Evolutionary conservation across 2,888 invertebrate genomes (phyloP).

Genomic region (Falcaria lacertinaria): DNA sequence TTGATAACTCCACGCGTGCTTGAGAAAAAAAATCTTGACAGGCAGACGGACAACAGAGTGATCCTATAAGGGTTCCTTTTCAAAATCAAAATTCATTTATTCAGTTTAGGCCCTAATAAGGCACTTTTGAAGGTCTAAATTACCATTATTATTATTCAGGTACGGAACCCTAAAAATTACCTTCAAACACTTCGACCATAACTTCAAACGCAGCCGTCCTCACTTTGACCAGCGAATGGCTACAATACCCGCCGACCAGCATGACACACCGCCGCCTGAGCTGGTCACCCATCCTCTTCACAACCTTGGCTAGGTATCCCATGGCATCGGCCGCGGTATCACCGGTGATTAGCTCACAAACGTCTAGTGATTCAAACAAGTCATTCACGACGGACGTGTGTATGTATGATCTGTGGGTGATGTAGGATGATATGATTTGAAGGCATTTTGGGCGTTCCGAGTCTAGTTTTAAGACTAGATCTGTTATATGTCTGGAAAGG

Average conservation of each 20-base stretch:
- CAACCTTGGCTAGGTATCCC: slow-evolving; percentile 13
- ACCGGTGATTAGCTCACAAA: slow-evolving; percentile 14
- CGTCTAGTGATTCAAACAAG: slow-evolving; percentile 26
- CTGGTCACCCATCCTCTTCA: slow-evolving; percentile 19
- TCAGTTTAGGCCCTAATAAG: no score
- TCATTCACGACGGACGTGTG: slow-evolving; percentile 13
- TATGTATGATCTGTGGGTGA: slow-evolving; percentile 13
- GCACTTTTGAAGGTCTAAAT: no score
- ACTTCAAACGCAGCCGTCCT: slow-evolving; percentile 27
- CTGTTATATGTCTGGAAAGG: slow-evolving; percentile 27
- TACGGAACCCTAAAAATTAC: slow-evolving; percentile 17
- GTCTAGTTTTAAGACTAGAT: slow-evolving; percentile 27
- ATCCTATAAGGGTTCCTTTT: no score
- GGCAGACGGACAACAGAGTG: no score
- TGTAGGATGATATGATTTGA: slow-evolving; percentile 34
- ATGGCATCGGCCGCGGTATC: slow-evolving; percentile 18
- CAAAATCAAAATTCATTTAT: no score
- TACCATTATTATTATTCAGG: no score
- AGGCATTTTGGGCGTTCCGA: slow-evolving; percentile 41
- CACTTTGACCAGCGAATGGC: slow-evolving; percentile 10
- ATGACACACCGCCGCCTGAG: slow-evolving; percentile 19
- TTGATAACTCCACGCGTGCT: no score
- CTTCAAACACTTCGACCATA: slow-evolving; percentile 29
- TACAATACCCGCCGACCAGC: slow-evolving; percentile 11
- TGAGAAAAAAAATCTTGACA: no score